These are phyloP conservation scores for Scaptomyza cyrtandrae DNA, from an alignment of 2,888 invertebrate genomes.

Conservation along the genomic window DNA sequence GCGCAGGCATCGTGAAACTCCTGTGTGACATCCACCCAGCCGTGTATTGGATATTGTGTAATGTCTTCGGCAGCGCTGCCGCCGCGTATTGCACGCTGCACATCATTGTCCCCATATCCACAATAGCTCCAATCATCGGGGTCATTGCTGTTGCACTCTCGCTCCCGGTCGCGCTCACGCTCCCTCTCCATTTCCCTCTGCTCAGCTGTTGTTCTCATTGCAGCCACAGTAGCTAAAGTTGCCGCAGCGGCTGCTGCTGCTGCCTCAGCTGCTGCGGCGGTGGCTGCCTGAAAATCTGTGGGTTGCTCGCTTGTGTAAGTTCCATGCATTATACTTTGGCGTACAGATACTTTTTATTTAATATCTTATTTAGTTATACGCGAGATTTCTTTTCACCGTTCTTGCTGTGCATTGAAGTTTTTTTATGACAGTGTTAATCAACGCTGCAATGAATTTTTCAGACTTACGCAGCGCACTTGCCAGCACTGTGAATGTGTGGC, in stretches of 20 bases:
- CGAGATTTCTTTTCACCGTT: slow-evolving; percentile 23
- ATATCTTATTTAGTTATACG: slow-evolving; percentile 4
- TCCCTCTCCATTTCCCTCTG: slow-evolving; percentile 44
- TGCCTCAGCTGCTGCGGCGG: slow-evolving; percentile 71
- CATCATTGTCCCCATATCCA: slow-evolving; percentile 70
- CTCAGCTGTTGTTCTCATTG: slow-evolving; percentile 42
- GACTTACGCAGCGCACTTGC: slow-evolving; percentile 2
- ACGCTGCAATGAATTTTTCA: neutral
- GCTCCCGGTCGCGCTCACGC: slow-evolving; percentile 26
- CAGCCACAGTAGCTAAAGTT: slow-evolving; percentile 45
- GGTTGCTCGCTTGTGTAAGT: slow-evolving; percentile 55
- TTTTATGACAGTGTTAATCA: slow-evolving; percentile 31
- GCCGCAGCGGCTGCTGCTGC: slow-evolving; percentile 74
- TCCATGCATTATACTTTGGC: slow-evolving; percentile 41
- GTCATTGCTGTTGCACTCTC: slow-evolving; percentile 41
- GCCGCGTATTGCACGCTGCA: slow-evolving; percentile 73
- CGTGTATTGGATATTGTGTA: slow-evolving; percentile 82
- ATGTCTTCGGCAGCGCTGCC: slow-evolving; percentile 72
- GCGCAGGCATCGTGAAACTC: slow-evolving; percentile 87
- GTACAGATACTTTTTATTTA: slow-evolving; percentile 19
- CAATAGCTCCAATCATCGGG: slow-evolving; percentile 76
- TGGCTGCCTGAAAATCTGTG: slow-evolving; percentile 76
- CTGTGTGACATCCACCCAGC: slow-evolving; percentile 84
- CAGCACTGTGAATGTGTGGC: slow-evolving; percentile 38
- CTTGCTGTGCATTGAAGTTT: slow-evolving; percentile 27